A percentile compares a stretch with the other conserved stretches of the same genome.
Evolutionary conservation across 2,797 vertebrate genomes (phyloP).

Genomic region (Tarsius wallacei): DNA sequence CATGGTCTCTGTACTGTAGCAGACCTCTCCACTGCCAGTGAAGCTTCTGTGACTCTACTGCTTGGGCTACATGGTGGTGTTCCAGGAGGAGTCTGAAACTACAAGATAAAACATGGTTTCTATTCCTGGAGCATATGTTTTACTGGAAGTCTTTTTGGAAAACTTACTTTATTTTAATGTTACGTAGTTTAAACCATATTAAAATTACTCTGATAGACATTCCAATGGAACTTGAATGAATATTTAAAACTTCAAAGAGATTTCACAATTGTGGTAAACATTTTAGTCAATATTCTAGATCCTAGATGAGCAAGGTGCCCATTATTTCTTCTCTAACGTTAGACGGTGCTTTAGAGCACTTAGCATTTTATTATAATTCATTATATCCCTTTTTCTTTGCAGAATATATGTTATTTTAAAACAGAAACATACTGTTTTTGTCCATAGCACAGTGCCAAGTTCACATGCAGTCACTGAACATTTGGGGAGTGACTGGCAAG

Average conservation of each 20-base stretch:
- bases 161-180: conserved; percentile 28
- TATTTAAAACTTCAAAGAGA: conserved; percentile 32
- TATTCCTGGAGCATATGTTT: not conserved
- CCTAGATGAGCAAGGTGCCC: not conserved
- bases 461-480: not conserved
- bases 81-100: not conserved
- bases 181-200: not conserved
- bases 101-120: not conserved
- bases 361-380: not conserved
- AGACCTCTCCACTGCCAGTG: not conserved
- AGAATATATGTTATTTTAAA: not conserved
- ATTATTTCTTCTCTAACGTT: not conserved
- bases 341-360: not conserved
- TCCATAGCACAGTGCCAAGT: not conserved
- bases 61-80: not conserved
- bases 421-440: not conserved
- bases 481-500: not conserved
- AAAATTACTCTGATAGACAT: not conserved
- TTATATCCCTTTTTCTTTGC: not conserved
- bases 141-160: not conserved
- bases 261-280: not conserved
- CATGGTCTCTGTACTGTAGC: rapidly evolving
- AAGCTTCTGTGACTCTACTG: not conserved
- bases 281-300: conserved; percentile 6
- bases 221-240: not conserved